These are phyloP conservation scores for Cheilosia vernalis DNA, from an alignment of 2,888 invertebrate genomes.

Conservation along the genomic window DNA sequence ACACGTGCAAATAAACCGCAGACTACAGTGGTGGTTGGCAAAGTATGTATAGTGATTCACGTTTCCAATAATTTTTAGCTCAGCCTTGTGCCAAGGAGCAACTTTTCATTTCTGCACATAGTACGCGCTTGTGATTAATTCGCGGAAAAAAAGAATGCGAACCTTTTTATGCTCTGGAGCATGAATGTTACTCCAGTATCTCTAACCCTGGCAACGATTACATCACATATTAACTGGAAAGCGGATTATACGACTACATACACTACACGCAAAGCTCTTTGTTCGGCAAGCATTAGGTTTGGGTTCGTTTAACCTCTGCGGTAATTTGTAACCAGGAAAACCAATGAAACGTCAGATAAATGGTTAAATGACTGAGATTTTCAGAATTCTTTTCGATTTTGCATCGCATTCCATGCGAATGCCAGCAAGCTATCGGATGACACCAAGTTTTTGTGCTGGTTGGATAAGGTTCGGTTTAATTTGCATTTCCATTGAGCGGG, in stretches of 20 bases:
- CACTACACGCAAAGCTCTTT: conserved; percentile 30
- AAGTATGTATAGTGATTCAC: background rate
- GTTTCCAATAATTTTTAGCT: background rate
- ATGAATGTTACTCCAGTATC: conserved; percentile 9
- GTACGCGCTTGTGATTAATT: conserved; percentile 57
- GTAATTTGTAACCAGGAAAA: conserved; percentile 64
- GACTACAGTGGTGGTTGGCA: background rate
- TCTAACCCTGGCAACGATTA: conserved; percentile 31
- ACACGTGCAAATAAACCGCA: conserved; percentile 13
- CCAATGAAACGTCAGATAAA: conserved; percentile 42
- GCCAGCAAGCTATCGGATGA: conserved; percentile 22
- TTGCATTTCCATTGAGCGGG: conserved; percentile 55
- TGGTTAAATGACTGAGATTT: conserved; percentile 56
- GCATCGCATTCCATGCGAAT: conserved; percentile 8
- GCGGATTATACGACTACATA: conserved; percentile 51
- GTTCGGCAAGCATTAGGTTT: conserved; percentile 62
- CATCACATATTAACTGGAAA: conserved; percentile 60
- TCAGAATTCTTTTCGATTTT: conserved; percentile 25
- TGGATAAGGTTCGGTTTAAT: conserved; percentile 52
- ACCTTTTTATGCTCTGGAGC: conserved; percentile 15
- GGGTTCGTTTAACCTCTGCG: conserved; percentile 62
- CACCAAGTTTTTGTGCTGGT: conserved; percentile 34
- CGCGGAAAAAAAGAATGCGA: conserved; percentile 10
- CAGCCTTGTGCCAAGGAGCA: background rate
- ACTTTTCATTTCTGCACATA: conserved; percentile 20